These are phyloP conservation scores for Chloebia gouldiae DNA, from an alignment of 2,113 vertebrate genomes.

Conservation along the genomic window DNA sequence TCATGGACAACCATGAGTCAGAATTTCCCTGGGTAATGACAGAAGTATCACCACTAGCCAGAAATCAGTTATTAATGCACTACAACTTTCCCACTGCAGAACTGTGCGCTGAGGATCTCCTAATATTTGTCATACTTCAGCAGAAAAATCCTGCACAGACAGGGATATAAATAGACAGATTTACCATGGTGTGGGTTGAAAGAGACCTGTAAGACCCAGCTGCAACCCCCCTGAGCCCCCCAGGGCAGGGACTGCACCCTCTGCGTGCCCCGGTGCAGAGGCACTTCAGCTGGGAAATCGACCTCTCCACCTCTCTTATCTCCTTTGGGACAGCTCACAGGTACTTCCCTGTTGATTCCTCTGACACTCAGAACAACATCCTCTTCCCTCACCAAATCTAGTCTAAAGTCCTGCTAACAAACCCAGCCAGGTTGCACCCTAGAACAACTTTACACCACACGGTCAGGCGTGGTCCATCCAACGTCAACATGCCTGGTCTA, in stretches of 20 bases:
- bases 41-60: not conserved
- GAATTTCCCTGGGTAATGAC: not conserved
- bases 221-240: fast-evolving
- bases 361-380: not conserved
- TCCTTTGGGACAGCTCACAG: not conserved
- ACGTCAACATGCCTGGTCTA: fast-evolving
- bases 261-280: no score
- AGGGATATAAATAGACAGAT: not conserved
- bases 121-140: not conserved
- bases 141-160: not conserved
- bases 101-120: not conserved
- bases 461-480: fast-evolving
- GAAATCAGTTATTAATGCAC: not conserved
- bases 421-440: fast-evolving
- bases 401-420: not conserved
- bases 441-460: not conserved
- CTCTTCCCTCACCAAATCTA: not conserved
- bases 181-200: not conserved
- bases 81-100: not conserved
- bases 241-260: not conserved
- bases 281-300: fast-evolving
- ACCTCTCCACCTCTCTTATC: no score
- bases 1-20: not conserved
- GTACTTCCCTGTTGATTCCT: not conserved
- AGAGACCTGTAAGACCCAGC: not conserved